Evolutionary conservation across 64 coral and sea anemone genomes (phyloP).

Genomic region (Montipora capricornis): DNA sequence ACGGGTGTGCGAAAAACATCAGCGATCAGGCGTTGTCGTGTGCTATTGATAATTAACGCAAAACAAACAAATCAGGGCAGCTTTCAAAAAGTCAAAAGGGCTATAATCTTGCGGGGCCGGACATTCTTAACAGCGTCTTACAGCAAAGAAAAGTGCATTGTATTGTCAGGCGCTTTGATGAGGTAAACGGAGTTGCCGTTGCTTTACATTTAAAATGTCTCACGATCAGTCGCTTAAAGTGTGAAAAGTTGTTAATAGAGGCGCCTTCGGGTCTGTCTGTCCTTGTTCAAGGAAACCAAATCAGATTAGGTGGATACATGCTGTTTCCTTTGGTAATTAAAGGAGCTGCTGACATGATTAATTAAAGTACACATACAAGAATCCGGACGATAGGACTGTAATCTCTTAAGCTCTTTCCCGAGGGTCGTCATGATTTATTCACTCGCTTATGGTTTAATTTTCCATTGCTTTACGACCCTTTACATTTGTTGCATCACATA

Average conservation of each 20-base stretch:
- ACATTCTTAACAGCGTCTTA: no score
- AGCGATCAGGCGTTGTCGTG: no score
- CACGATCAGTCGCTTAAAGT: background rate
- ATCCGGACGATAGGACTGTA: background rate
- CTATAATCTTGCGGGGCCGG: no score
- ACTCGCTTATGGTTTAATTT: background rate
- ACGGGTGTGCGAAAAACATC: no score
- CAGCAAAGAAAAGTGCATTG: no score
- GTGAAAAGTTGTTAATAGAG: conserved; percentile 35
- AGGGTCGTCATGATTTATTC: background rate
- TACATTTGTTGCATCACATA: no score
- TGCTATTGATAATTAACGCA: no score
- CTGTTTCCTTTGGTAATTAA: conserved; percentile 34
- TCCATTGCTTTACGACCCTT: no score
- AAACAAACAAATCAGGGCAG: no score
- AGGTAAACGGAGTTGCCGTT: background rate
- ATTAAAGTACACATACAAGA: background rate
- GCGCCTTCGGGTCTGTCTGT: conserved; percentile 47
- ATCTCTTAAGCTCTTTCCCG: conserved; percentile 32
- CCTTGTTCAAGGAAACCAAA: conserved; percentile 6
- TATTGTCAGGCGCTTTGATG: no score
- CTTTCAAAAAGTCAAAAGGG: no score
- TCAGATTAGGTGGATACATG: conserved; percentile 36
- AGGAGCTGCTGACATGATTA: conserved; percentile 33
- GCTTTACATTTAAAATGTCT: background rate